phyloP scores from a whole-genome alignment of 1,140 invertebrate genomes.

The Caenorhabditis latens region DNA sequence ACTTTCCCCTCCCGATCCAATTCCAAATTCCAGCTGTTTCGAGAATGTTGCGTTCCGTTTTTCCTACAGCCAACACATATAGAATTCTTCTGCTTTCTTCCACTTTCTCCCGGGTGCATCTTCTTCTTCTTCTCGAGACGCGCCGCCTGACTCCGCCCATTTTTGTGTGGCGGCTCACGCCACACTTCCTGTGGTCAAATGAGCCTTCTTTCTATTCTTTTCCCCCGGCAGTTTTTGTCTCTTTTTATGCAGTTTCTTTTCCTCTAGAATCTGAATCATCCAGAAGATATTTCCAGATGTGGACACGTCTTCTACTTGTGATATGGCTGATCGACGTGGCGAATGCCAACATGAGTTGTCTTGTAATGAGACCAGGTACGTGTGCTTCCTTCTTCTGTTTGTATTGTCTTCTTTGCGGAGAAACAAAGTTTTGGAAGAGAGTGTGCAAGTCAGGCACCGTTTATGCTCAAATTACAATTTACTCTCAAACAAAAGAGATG shows the following conservation, averaged over 20 bases:
- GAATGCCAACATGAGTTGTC: slow-evolving; percentile 57
- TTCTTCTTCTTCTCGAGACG: slow-evolving; percentile 32
- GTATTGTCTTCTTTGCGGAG: not conserved
- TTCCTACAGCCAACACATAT: not conserved
- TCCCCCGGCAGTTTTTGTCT: not conserved
- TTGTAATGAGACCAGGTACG: slow-evolving; percentile 59
- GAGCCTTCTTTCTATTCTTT: not conserved
- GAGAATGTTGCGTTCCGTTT: slow-evolving; percentile 45
- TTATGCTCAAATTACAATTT: slow-evolving; percentile 48
- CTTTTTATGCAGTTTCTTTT: slow-evolving; percentile 33
- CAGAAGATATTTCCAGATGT: slow-evolving; percentile 24
- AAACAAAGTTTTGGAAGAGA: slow-evolving; percentile 25
- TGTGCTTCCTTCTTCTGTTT: slow-evolving; percentile 10
- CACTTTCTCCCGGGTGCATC: slow-evolving; percentile 39
- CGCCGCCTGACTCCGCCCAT: slow-evolving; percentile 5
- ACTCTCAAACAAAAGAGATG: slow-evolving; percentile 13
- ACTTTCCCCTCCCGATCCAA: not conserved
- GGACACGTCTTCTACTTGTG: slow-evolving; percentile 33
- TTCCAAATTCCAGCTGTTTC: slow-evolving; percentile 11
- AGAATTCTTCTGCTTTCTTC: not conserved
- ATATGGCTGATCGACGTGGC: slow-evolving; percentile 21
- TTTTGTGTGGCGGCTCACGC: slow-evolving; percentile 39
- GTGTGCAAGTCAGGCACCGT: not conserved
- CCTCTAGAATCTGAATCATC: not conserved
- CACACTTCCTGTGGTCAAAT: slow-evolving; percentile 55